Base-by-base conservation (phyloP, 2,113 vertebrate species). In the Drymodes brunneopygia region DNA sequence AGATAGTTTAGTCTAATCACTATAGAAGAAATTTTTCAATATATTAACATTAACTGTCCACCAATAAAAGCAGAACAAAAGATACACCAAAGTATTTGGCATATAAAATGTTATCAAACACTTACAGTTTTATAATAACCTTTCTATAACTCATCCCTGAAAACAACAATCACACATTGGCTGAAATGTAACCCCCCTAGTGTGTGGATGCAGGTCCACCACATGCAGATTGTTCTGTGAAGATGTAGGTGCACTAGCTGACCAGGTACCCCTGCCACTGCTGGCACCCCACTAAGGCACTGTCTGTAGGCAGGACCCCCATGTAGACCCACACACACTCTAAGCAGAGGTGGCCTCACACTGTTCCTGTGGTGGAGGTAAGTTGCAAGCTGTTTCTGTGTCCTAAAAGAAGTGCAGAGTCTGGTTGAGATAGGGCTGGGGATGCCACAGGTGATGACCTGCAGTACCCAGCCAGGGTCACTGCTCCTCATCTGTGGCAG, bases 301-400 rank as follows among this genome's bases (percentile, higher is more conserved):
- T 0, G 8, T 16, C 40, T 54, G 6, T 67, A 38, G 31, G 10
- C 42, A 48, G 58, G 19, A 23, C 3, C 1, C 15, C 28, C 22
- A 31, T 12, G 5, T 16, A 33, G 4, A 54, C 20, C 5, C 25
- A 45, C 11, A 53, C 3, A 38, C 12, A 23, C 19, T 36, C 0
- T 0, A 33, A 47, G 28, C 1, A 69, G 28, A 53, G 27, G 22
- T 70, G 9, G 2, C 5, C 12, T 6, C 7, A 18, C 29, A 45
- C 2, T 2, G 0, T 28, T 61, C 11, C 56, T 4, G 2, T 40
- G 14, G 12, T 62, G 31, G 21, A 23, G 18, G 4, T 3, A 50
- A 58, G n/a, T 16, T 81, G 11, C 19, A 67, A 70, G 8, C 27
- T 79, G 7, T 16, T 48, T n/a, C 22, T 51, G 21, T 38, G 24